Percentiles rank a stretch among this genome's conserved stretches.
These are phyloP conservation scores for Tortricodes alternella DNA, from an alignment of 2,888 invertebrate genomes.

Conservation along the genomic window DNA sequence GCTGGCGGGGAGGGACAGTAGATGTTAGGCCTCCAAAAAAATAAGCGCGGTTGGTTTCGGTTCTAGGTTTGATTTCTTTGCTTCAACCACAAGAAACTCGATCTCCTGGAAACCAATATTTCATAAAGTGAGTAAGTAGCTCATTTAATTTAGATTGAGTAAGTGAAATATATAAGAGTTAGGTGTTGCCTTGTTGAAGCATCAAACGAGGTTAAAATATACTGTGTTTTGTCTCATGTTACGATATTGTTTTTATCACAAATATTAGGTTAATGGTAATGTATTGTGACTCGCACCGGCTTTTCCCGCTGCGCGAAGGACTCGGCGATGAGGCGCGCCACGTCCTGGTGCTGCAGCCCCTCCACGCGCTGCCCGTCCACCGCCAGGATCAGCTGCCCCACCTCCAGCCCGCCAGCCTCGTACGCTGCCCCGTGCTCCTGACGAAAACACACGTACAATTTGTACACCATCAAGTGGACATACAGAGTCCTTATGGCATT, in stretches of 20 bases:
- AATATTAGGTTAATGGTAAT: background rate
- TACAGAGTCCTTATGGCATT: background rate
- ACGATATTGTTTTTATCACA: too few species aligned
- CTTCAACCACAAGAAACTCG: constrained; percentile 96
- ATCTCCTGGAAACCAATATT: constrained; percentile 87
- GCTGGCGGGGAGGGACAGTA: constrained; percentile 93
- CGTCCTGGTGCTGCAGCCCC: constrained; percentile 94
- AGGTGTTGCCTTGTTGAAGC: too few species aligned
- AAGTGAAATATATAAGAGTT: too few species aligned
- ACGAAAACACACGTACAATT: background rate
- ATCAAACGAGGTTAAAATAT: too few species aligned
- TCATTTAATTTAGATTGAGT: background rate
- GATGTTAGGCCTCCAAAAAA: constrained; percentile 96
- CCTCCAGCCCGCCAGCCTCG: constrained; percentile 95
- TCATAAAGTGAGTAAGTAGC: too few species aligned
- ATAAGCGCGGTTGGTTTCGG: constrained; percentile 95
- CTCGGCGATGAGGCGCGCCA: constrained; percentile 95
- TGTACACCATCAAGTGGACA: background rate
- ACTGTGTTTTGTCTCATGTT: too few species aligned
- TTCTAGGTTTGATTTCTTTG: constrained; percentile 95
- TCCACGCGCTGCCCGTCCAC: constrained; percentile 92
- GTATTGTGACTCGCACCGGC: constrained; percentile 55
- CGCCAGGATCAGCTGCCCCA: constrained; percentile 96
- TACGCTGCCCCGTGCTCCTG: constrained; percentile 97
- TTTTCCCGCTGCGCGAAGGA: constrained; percentile 95